These are phyloP conservation scores for Ischnus inquisitorius DNA, from an alignment of 2,888 invertebrate genomes.

Conservation along the genomic window DNA sequence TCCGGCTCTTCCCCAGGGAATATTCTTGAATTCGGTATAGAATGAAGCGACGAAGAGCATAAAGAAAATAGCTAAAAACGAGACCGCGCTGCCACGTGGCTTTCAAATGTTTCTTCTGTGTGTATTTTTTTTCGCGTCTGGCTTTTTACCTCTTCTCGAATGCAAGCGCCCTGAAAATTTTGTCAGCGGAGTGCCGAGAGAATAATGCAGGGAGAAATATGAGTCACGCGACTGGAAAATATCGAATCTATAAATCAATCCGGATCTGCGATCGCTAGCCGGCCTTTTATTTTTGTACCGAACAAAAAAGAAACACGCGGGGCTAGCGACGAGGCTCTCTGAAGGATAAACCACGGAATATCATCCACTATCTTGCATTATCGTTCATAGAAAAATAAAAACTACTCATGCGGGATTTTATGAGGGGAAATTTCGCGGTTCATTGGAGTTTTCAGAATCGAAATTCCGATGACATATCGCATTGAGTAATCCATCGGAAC, in stretches of 20 bases:
- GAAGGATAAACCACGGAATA: not conserved
- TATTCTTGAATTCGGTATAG: conserved; percentile 41
- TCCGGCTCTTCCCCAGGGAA: conserved; percentile 48
- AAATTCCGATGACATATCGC: conserved; percentile 30
- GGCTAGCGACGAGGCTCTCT: not conserved
- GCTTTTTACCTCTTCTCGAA: not conserved
- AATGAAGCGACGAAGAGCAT: conserved; percentile 16
- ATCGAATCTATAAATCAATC: conserved; percentile 37
- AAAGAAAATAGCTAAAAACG: conserved; percentile 4
- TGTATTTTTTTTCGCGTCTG: conserved; percentile 10
- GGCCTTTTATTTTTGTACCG: conserved; percentile 14
- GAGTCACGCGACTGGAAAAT: not conserved
- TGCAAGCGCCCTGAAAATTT: not conserved
- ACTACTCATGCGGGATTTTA: conserved; percentile 9
- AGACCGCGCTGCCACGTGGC: conserved; percentile 1
- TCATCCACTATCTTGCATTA: not conserved
- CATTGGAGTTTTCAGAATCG: not conserved
- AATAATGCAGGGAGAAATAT: conserved; percentile 9
- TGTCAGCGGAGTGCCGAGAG: not conserved
- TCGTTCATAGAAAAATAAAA: conserved; percentile 2
- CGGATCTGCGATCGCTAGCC: not conserved
- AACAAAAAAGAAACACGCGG: not conserved
- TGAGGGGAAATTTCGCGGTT: conserved; percentile 9
- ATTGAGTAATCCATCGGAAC: conserved; percentile 15
- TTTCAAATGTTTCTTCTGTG: conserved; percentile 16